Percentiles rank a stretch among this genome's conserved stretches.
phyloP scores from a whole-genome alignment of 30 jellyfish, hydroid and myxozoan genomes.

The Mastigias papua region DNA sequence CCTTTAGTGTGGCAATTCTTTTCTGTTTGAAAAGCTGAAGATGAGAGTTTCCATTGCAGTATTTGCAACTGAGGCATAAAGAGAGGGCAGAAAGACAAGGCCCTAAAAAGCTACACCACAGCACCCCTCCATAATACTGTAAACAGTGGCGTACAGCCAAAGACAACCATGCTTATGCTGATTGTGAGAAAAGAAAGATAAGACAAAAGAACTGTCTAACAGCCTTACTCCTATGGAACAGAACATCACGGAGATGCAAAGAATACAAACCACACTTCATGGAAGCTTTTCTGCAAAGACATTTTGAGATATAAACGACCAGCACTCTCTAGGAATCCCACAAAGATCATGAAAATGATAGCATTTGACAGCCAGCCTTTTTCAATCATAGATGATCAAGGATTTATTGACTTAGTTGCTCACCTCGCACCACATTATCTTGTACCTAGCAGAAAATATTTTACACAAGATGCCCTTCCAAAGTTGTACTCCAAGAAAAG shows the following conservation, averaged over 20 bases:
- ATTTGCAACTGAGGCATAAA: slow-evolving; percentile 49
- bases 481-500: slow-evolving; percentile 37
- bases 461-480: slow-evolving; percentile 62
- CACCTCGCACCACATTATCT: slow-evolving; percentile 67
- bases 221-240: slow-evolving; percentile 45
- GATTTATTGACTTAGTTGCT: slow-evolving; percentile 54
- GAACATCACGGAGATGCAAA: slow-evolving; percentile 38
- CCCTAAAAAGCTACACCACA: slow-evolving; percentile 73
- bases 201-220: slow-evolving; percentile 2
- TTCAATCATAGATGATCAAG: slow-evolving; percentile 62
- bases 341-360: slow-evolving; percentile 56
- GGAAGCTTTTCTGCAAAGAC: slow-evolving; percentile 31
- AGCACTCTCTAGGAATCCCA: slow-evolving; percentile 33
- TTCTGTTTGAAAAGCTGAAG: slow-evolving; percentile 68
- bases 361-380: slow-evolving; percentile 79
- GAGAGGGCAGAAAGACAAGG: slow-evolving; percentile 71
- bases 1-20: slow-evolving; percentile 64
- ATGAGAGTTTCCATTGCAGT: slow-evolving; percentile 51
- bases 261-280: slow-evolving; percentile 47
- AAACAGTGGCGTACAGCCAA: slow-evolving; percentile 53
- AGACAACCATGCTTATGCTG: slow-evolving; percentile 54
- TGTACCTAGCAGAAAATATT: slow-evolving; percentile 59
- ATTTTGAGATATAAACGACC: slow-evolving; percentile 50
- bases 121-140: slow-evolving; percentile 68
- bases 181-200: not conserved